Percentiles rank a stretch among this genome's conserved stretches.
Conservation (phyloP, 2,113 vertebrate species). For the Phrynosoma platyrhinos region DNA sequence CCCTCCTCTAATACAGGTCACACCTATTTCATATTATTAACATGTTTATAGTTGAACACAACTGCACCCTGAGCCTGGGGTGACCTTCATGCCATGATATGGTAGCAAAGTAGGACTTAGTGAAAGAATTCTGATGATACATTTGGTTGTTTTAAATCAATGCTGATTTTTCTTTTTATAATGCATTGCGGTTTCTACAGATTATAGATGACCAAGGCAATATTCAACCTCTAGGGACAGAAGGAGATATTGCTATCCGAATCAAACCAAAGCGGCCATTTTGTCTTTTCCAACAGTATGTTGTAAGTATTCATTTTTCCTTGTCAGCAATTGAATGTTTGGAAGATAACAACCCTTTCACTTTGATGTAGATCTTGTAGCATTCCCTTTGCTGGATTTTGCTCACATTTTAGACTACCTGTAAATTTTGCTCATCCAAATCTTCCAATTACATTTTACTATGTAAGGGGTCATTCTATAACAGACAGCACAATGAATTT, state of each 20-base stretch:
- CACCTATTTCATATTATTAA: no score
- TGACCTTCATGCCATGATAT: no score
- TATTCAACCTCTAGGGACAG: conserved; percentile 72
- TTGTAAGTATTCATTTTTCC: conserved; percentile 67
- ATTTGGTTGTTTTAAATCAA: background rate
- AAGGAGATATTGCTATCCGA: conserved; percentile 79
- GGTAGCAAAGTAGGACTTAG: no score
- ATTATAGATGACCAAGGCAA: conserved; percentile 77
- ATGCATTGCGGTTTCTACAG: conserved; percentile 50
- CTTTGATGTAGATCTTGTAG: background rate
- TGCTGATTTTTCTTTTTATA: background rate
- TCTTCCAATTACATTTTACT: background rate
- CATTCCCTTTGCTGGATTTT: background rate
- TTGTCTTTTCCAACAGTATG: conserved; percentile 79
- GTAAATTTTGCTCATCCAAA: background rate
- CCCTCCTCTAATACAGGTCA: no score
- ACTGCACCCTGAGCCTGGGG: no score
- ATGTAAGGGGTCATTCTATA: background rate
- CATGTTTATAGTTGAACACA: no score
- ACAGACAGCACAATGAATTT: background rate
- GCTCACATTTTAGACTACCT: background rate
- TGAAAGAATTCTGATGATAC: background rate
- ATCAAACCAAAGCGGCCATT: conserved; percentile 77
- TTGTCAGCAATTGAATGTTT: background rate
- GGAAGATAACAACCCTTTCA: background rate